These are phyloP conservation scores for Anthonomus grandis DNA, from an alignment of 1,140 invertebrate species.

Conservation along the genomic window DNA sequence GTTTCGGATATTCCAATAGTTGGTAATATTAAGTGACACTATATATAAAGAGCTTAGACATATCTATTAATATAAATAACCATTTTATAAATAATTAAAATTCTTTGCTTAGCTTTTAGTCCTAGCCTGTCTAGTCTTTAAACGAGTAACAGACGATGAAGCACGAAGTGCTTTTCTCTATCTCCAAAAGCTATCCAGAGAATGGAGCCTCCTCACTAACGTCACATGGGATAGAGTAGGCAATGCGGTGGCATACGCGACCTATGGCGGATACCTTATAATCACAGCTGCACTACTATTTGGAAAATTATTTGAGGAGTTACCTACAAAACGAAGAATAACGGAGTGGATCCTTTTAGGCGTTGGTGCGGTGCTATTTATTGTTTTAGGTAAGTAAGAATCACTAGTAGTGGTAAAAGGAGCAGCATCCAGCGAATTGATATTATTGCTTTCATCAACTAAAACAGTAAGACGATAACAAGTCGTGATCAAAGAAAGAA, in stretches of 20 bases:
- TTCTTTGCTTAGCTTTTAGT: slow-evolving; percentile 58
- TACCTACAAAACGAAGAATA: slow-evolving; percentile 60
- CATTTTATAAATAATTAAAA: neutral
- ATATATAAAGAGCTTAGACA: too few relatives aligned
- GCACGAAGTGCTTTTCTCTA: slow-evolving; percentile 62
- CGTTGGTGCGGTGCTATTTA: slow-evolving; percentile 64
- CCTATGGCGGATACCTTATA: slow-evolving; percentile 68
- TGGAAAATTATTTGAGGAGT: slow-evolving; percentile 61
- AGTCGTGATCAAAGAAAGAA: too few relatives aligned
- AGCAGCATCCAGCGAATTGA: too few relatives aligned
- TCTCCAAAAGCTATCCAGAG: slow-evolving; percentile 65
- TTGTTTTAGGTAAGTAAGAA: slow-evolving; percentile 62
- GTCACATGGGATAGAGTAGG: slow-evolving; percentile 65
- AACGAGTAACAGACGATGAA: slow-evolving; percentile 69
- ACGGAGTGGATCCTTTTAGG: slow-evolving; percentile 64
- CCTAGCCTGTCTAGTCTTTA: slow-evolving; percentile 62
- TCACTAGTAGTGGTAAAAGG: too few relatives aligned
- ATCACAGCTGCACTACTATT: slow-evolving; percentile 65
- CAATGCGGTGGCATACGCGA: slow-evolving; percentile 59
- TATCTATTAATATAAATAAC: too few relatives aligned
- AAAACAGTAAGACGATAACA: too few relatives aligned
- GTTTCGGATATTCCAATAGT: too few relatives aligned
- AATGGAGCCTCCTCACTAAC: slow-evolving; percentile 71
- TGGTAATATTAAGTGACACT: too few relatives aligned
- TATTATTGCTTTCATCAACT: too few relatives aligned